Evolutionary conservation across 2,797 vertebrate genomes (phyloP).

Genomic region (Oryzias dopingdopingensis): DNA sequence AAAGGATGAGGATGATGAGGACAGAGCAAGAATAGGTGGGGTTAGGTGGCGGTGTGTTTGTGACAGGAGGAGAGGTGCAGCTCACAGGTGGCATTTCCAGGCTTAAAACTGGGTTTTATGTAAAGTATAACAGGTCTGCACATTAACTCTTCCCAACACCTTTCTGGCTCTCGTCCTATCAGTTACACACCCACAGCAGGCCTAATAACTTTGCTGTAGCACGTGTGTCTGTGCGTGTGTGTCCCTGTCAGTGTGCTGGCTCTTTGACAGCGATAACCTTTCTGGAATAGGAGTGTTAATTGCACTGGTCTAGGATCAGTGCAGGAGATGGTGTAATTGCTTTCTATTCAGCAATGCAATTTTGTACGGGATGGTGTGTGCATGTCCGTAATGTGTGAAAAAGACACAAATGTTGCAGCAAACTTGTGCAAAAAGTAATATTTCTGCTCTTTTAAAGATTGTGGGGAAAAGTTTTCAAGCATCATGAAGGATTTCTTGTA

Average conservation of each 20-base stretch:
- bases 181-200: conserved; percentile 49
- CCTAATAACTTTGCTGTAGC: conserved; percentile 54
- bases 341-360: conserved; percentile 42
- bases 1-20: conserved; percentile 21
- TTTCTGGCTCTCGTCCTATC: conserved; percentile 49
- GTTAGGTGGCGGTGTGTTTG: conserved; percentile 17
- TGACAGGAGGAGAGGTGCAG: neutral
- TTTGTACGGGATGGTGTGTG: conserved; percentile 33
- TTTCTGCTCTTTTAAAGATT: neutral
- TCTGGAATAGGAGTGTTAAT: conserved; percentile 72
- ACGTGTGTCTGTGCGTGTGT: conserved; percentile 35
- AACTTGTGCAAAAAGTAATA: neutral
- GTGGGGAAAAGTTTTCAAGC: neutral
- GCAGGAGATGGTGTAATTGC: conserved; percentile 58
- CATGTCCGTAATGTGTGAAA: neutral
- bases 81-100: conserved; percentile 48
- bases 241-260: conserved; percentile 21
- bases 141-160: conserved; percentile 62
- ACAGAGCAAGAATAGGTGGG: conserved; percentile 18
- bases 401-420: neutral
- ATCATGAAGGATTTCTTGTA: neutral
- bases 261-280: conserved; percentile 76
- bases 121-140: conserved; percentile 61
- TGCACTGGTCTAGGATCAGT: conserved; percentile 66
- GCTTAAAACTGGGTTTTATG: conserved; percentile 40